Base-by-base conservation (phyloP, 2,888 invertebrate species). In the Chrysodeixis includens region DNA sequence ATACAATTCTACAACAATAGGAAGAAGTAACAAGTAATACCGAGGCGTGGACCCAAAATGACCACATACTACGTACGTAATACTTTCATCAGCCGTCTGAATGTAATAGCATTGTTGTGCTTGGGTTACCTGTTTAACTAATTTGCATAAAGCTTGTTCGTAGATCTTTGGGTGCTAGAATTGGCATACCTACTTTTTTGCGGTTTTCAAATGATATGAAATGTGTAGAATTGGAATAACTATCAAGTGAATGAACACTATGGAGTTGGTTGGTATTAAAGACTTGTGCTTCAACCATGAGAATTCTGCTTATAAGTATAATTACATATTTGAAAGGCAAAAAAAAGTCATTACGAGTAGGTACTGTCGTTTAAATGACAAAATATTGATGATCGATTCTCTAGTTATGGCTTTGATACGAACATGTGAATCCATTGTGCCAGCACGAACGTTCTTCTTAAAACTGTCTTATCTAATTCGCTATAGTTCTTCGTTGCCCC, bases 131-230 rank as follows among this genome's bases (percentile, higher is more conserved):
- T 74, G 74, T 76, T 81, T 71, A 73, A 81, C 78, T 79, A 73
- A 83, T 81, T 81, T 81, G 66, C 76, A 81, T 81, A 76, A 78
- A 76, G 62, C 66, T 74, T 71, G 70, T 66, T 18, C 71, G 10
- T 46, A 51, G 74, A 61, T 68, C 2, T 5, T 44, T 10, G 0
- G 2, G 0, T 22, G 16, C 72, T 79, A 54, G 79, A 79, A 73
- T 66, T 4, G 70, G n/a, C 49, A 10, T 7, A 4, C 26, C 44
- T 30, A 44, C n/a, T n/a, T n/a, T n/a, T 56, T 53, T 40, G 18
- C 30, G 3, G 10, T 6, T 14, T 52, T 56, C 12, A 26, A 14
- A 52, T 7, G 26, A 14, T 14, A 26, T 2, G 14, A n/a, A 26
- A 10, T 0, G 7, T 7, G 1, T 10, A n/a, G n/a, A n/a, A n/a